These are phyloP conservation scores for Lateolabrax maculatus DNA, from an alignment of 2,797 vertebrate species.

Conservation along the genomic window DNA sequence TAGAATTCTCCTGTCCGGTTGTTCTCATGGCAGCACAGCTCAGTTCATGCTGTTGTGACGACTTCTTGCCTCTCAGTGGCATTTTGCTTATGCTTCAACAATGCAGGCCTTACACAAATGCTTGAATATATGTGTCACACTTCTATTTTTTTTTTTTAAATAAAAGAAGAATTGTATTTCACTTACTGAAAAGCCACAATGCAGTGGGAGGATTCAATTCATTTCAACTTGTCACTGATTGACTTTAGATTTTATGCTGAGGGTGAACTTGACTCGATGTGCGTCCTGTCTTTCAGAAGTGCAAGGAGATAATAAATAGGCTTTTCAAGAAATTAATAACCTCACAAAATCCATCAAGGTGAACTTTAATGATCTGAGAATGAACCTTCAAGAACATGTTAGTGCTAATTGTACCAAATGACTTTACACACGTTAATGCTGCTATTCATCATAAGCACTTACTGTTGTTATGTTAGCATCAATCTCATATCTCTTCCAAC, in stretches of 20 bases:
- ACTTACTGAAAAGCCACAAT: neutral
- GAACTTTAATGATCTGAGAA: constrained; percentile 57
- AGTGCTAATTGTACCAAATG: constrained; percentile 45
- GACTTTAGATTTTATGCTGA: constrained; percentile 21
- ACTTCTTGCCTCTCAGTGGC: constrained; percentile 20
- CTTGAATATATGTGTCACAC: neutral
- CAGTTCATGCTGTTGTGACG: constrained; percentile 14
- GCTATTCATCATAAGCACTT: constrained; percentile 29
- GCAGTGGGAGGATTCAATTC: neutral
- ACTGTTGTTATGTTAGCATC: neutral
- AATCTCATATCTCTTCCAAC: neutral
- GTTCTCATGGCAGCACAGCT: constrained; percentile 33
- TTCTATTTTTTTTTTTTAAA: too few relatives aligned
- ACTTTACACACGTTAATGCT: constrained; percentile 17
- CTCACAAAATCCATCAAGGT: constrained; percentile 63
- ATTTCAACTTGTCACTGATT: neutral
- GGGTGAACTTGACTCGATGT: constrained; percentile 28
- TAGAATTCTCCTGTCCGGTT: constrained; percentile 34
- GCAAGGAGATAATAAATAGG: constrained; percentile 54
- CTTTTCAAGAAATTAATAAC: constrained; percentile 58
- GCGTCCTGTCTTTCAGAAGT: constrained; percentile 26
- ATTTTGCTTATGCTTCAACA: constrained; percentile 12
- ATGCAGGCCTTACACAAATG: constrained; percentile 9
- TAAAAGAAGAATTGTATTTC: neutral
- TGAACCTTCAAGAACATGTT: constrained; percentile 46